Conservation (phyloP, 2,888 invertebrate genomes). For the Ennomos erosarius region DNA sequence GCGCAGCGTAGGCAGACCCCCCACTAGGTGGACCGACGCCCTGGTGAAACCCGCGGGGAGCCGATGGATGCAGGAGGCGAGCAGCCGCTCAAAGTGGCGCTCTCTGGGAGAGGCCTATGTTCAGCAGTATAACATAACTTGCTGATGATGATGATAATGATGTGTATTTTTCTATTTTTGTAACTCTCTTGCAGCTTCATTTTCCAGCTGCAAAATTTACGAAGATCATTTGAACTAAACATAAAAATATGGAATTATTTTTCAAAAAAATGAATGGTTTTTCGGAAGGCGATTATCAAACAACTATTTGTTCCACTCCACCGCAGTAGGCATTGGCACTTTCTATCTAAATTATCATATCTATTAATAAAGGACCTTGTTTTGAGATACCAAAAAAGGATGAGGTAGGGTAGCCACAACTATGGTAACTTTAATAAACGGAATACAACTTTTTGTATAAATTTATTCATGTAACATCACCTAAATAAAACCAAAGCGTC, state of each 20-base stretch:
- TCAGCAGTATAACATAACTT: too few species aligned
- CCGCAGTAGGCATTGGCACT: conserved; percentile 79
- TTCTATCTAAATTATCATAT: conserved; percentile 81
- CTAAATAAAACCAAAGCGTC: neutral
- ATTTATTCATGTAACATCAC: too few species aligned
- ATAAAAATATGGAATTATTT: conserved; percentile 26
- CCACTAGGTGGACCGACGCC: too few species aligned
- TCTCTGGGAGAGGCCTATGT: too few species aligned
- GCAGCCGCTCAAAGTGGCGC: too few species aligned
- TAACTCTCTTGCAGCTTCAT: conserved; percentile 9
- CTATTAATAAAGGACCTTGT: conserved; percentile 63
- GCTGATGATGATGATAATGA: too few species aligned
- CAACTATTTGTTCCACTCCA: conserved; percentile 79
- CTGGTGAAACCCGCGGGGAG: too few species aligned
- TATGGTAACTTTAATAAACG: too few species aligned
- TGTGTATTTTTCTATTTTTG: neutral
- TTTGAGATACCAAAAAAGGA: conserved; percentile 49
- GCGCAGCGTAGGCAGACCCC: too few species aligned
- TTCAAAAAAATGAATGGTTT: conserved; percentile 66
- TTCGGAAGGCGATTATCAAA: conserved; percentile 58
- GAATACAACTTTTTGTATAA: too few species aligned
- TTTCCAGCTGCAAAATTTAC: conserved; percentile 46
- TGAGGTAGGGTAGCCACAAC: conserved; percentile 44
- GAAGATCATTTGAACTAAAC: conserved; percentile 39
- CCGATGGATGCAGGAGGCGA: too few species aligned